Evolutionary conservation across 1,140 invertebrate species (phyloP), one percentile per base, ranked within the genome.

Genomic region (Aleiodes sp.): DNA sequence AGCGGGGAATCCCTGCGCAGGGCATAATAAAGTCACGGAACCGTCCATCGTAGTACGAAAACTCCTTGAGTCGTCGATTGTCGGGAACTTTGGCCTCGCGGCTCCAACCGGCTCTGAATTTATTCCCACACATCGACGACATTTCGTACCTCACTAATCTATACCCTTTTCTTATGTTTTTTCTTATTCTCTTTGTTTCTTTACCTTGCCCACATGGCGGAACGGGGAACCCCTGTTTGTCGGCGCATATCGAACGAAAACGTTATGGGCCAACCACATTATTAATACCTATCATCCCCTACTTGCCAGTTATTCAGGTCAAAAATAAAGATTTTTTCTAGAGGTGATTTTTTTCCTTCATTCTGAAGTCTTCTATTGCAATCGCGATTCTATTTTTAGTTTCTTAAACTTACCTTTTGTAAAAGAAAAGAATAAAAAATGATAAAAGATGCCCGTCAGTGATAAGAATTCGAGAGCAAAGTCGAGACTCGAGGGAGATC

Each of bases 51-150:
- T 74, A 88, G 84, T 68, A 87, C 88, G 66, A 82, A 90, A 91
- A 74, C 89, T 87, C 81, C 88, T 87, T 71, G 87, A 87, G 78
- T 87, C 90, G 82, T 92, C 91, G 83, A 90, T 82, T 59, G 89
- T 89, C 37, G 90, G 89, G 68, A 91, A 89, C 80, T 90, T 90
- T 69, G 91, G 91, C 74, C 88, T 87, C 57, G 91, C 90, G 79
- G 90, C 91, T 71, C 89, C 91, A 73, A 93, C 89, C 19, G 92
- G 92, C 82, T 94, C 92, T 93, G 87, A 46, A 78, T 59, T 68
- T 72, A 63, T 61, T 73, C 60, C 64, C 35, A 46, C 19, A n/a
- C 37, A 52, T 43, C n/a, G 14, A 61, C 7, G 29, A 19, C 14
- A 66, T n/a, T 68, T n/a, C 56, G 16, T 31, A 37, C 19, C 67